Conservation (phyloP, 1,140 invertebrate genomes). For the Lepidurus arcticus region DNA sequence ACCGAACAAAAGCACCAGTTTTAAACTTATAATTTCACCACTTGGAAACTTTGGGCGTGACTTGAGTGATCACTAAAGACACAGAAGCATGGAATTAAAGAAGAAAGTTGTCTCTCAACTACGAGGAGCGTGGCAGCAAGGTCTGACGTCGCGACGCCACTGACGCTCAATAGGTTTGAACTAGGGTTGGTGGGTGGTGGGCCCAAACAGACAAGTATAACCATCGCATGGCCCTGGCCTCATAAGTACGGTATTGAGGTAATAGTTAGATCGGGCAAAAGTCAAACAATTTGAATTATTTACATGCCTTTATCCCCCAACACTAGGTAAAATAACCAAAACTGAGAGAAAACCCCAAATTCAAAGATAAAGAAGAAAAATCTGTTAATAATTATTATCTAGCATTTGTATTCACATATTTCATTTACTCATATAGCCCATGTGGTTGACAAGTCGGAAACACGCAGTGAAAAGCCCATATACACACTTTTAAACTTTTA, state of each 20-base stretch:
- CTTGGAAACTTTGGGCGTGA: background rate
- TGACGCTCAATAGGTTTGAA: slow-evolving; percentile 6
- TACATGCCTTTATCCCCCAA: background rate
- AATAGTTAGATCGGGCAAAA: background rate
- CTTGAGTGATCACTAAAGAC: background rate
- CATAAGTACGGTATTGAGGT: background rate
- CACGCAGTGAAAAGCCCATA: slow-evolving; percentile 18
- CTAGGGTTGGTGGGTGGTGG: background rate
- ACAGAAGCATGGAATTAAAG: background rate
- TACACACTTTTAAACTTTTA: background rate
- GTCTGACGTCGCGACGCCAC: slow-evolving; percentile 13
- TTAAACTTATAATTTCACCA: background rate
- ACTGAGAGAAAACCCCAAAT: background rate
- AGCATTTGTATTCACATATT: slow-evolving; percentile 12
- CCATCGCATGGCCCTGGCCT: background rate
- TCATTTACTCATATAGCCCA: slow-evolving; percentile 19
- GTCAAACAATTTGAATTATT: too few relatives aligned
- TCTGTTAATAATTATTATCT: background rate
- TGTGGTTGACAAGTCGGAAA: background rate
- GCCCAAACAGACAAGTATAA: background rate
- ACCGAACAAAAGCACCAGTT: background rate
- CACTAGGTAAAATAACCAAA: background rate
- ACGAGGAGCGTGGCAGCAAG: slow-evolving; percentile 3
- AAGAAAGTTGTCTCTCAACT: background rate
- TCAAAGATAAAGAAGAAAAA: background rate